Evolutionary conservation across 2,888 invertebrate species (phyloP).

Genomic region (Thymelicus lineola): DNA sequence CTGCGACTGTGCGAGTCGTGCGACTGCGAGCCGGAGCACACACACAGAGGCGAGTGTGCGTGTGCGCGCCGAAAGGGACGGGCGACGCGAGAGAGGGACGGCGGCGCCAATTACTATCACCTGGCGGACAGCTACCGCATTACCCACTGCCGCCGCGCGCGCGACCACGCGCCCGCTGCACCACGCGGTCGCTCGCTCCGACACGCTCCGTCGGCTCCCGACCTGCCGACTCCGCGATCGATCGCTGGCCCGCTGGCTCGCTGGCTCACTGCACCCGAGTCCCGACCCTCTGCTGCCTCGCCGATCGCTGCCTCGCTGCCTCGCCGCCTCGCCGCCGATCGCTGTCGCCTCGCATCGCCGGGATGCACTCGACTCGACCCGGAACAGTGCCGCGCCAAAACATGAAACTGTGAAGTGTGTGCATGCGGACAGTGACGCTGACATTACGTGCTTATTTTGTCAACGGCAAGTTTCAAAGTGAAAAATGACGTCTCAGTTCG

Average conservation of each 20-base stretch:
- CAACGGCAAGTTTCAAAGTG: slow-evolving; percentile 59
- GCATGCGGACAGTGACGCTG: slow-evolving; percentile 77
- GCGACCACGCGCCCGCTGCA: slow-evolving; percentile 85
- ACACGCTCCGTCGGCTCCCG: slow-evolving; percentile 57
- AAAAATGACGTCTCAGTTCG: slow-evolving; percentile 83
- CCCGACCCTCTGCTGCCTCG: slow-evolving; percentile 41
- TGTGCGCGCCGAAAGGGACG: slow-evolving; percentile 81
- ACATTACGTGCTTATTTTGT: slow-evolving; percentile 63
- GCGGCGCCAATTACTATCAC: slow-evolving; percentile 87
- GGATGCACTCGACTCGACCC: slow-evolving; percentile 54
- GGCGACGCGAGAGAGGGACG: slow-evolving; percentile 75
- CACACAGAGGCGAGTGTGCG: slow-evolving; percentile 73
- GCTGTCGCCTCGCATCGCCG: slow-evolving; percentile 34
- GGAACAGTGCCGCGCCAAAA: slow-evolving; percentile 60
- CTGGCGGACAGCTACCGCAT: slow-evolving; percentile 87
- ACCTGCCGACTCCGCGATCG: slow-evolving; percentile 62
- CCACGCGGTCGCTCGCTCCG: slow-evolving; percentile 71
- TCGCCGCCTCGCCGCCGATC: too few relatives aligned
- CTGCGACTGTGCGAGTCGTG: slow-evolving; percentile 50
- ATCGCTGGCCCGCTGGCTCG: slow-evolving; percentile 40
- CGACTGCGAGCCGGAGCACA: slow-evolving; percentile 50
- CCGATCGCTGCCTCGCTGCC: too few relatives aligned
- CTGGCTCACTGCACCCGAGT: slow-evolving; percentile 43
- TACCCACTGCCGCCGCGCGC: slow-evolving; percentile 85
- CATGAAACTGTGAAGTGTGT: slow-evolving; percentile 82